Conservation (phyloP, 2,113 vertebrate genomes). For the Grus americana region DNA sequence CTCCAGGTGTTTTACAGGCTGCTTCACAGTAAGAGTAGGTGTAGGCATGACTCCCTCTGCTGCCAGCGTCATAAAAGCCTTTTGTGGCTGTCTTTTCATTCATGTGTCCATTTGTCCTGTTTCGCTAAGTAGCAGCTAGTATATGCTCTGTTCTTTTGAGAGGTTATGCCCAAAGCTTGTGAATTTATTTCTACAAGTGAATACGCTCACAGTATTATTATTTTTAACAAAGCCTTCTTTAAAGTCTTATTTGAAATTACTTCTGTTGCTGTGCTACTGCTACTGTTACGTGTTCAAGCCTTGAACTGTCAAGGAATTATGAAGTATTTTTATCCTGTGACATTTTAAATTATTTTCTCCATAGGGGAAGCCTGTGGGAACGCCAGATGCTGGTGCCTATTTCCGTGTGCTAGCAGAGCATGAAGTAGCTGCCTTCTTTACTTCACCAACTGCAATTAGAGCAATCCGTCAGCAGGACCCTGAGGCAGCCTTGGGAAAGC, state of each 20-base stretch:
- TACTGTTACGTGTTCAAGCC: slow-evolving; percentile 4
- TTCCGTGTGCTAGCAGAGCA: slow-evolving; percentile 94
- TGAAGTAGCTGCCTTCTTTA: slow-evolving; percentile 86
- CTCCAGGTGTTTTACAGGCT: not conserved
- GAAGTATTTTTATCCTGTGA: slow-evolving; percentile 65
- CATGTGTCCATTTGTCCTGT: not conserved
- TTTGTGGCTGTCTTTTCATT: not conserved
- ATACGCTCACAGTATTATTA: not conserved
- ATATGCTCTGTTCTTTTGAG: not conserved
- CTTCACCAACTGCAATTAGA: slow-evolving; percentile 93
- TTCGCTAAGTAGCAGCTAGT: not conserved
- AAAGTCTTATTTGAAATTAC: not conserved
- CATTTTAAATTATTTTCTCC: slow-evolving; percentile 73
- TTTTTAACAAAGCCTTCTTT: slow-evolving; percentile 12
- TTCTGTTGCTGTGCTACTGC: slow-evolving; percentile 15
- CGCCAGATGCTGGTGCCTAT: slow-evolving; percentile 91
- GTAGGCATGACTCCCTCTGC: not conserved
- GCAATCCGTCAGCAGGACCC: slow-evolving; percentile 97
- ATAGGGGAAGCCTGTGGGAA: slow-evolving; percentile 97
- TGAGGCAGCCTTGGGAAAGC: slow-evolving; percentile 78
- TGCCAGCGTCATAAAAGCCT: not conserved
- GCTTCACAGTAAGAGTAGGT: not conserved
- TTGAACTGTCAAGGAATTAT: slow-evolving; percentile 63
- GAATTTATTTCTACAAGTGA: not conserved
- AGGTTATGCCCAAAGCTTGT: not conserved